Evolutionary conservation across 64 coral and sea anemone genomes (phyloP), one percentile per base, ranked within the genome.

Genomic region (Platygyra sinensis): DNA sequence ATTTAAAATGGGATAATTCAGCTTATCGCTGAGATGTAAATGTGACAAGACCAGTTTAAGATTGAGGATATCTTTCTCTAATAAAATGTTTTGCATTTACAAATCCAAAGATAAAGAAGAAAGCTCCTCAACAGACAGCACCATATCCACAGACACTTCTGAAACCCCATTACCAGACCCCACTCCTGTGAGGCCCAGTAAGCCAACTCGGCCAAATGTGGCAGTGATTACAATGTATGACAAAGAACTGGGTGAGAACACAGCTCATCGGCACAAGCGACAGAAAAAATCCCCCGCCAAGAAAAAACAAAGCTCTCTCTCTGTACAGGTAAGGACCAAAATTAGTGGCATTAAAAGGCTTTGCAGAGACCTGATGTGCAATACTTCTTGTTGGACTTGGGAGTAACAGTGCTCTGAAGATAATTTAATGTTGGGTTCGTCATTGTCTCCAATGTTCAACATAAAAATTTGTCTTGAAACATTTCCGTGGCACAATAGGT

Each of bases 221-320:
- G 90, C 90, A 31, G 90, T 92, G 49, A 92, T 92, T 24, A 92
- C 90, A 16, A 27, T 92, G 38, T 76, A 76, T 63, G 74, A 80
- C 31, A 61, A 87, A 19, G 90, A 80, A 79, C 54, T 57, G 74
- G 90, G 9, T 7, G 74, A 77, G 16, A 38, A 67, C n/a, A 87
- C 79, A 62, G 20, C 31, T 20, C 50, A 80, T 71, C 82, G 57
- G 39, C 36, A 79, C 60, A 67, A 65, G 69, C 62, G 30, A 73
- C 57, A 92, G 4, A 92, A 86, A 75, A 92, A 92, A 39, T 78
- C 52, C 10, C 36, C 33, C 33, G 27, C 20, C 14, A 51, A 92
- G 63, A 85, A 87, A 59, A 92, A 86, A 42, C 61, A 72, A 84
- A 62, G 32, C 18, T 28, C 51, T 59, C 73, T 92, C 36, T 54